A percentile compares a stretch with the other conserved stretches of the same genome.
phyloP scores from a whole-genome alignment of 2,797 vertebrate genomes.

The Oreortyx pictus region DNA sequence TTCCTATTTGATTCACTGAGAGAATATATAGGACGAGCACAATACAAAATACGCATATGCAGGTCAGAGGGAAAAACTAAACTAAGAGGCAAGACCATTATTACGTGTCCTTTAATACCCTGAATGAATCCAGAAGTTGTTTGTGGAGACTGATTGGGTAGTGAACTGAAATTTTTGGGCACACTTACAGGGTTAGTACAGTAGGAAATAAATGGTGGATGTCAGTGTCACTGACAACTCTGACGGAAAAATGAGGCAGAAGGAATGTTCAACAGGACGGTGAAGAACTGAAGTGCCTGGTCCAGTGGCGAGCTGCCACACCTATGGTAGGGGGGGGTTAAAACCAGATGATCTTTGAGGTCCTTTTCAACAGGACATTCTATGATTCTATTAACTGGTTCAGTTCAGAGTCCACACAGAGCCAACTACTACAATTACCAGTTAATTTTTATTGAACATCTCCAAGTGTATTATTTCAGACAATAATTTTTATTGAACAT shows the following conservation, averaged over 20 bases:
- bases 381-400: not conserved
- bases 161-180: not conserved
- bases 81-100: not conserved
- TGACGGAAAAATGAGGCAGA: not conserved
- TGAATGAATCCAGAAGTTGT: not conserved
- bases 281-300: not conserved
- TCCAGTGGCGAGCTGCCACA: too few relatives aligned
- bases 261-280: not conserved
- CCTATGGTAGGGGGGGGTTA: too few relatives aligned
- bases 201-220: not conserved
- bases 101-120: not conserved
- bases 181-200: not conserved
- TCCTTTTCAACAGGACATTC: too few relatives aligned
- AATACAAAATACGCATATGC: not conserved
- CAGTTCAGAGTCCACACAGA: not conserved
- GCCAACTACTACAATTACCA: not conserved
- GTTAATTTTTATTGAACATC: not conserved
- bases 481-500: not conserved
- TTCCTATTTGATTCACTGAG: not conserved
- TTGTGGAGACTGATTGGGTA: not conserved
- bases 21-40: not conserved
- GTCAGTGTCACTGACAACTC: too few relatives aligned
- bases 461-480: not conserved
- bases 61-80: too few relatives aligned
- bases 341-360: too few relatives aligned